These are phyloP conservation scores for Turnix velox DNA, from an alignment of 2,113 vertebrate genomes.

Conservation along the genomic window DNA sequence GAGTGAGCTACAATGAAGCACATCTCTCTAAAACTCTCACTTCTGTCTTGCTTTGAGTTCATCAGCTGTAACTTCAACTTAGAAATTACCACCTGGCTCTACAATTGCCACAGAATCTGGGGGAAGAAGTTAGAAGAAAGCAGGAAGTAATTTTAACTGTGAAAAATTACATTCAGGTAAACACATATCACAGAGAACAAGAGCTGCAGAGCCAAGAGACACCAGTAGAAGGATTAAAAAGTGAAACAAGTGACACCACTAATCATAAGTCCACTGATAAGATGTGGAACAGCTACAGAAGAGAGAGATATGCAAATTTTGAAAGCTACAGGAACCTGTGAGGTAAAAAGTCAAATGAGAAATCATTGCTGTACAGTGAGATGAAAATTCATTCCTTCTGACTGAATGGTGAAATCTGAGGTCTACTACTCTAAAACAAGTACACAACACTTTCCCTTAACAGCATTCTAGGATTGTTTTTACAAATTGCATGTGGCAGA, in stretches of 20 bases:
- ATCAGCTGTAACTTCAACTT: not conserved
- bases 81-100: not conserved
- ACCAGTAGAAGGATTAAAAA: not conserved
- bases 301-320: not conserved
- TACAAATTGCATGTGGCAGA: conserved; percentile 2
- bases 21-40: not conserved
- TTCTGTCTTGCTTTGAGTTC: not conserved
- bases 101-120: not conserved
- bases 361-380: not conserved
- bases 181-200: not conserved
- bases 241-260: not conserved
- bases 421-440: not conserved
- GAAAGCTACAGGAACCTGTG: not conserved
- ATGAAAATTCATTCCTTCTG: not conserved
- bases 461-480: not conserved
- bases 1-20: not conserved
- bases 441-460: not conserved
- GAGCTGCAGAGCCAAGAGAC: not conserved
- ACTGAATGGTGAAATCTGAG: not conserved
- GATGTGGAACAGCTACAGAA: not conserved
- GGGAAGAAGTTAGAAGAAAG: not conserved
- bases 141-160: not conserved
- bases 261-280: not conserved
- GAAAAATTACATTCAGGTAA: not conserved
- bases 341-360: not conserved